Base-by-base conservation (phyloP, 1,140 invertebrate genomes). In the Luehdorfia chinensis region DNA sequence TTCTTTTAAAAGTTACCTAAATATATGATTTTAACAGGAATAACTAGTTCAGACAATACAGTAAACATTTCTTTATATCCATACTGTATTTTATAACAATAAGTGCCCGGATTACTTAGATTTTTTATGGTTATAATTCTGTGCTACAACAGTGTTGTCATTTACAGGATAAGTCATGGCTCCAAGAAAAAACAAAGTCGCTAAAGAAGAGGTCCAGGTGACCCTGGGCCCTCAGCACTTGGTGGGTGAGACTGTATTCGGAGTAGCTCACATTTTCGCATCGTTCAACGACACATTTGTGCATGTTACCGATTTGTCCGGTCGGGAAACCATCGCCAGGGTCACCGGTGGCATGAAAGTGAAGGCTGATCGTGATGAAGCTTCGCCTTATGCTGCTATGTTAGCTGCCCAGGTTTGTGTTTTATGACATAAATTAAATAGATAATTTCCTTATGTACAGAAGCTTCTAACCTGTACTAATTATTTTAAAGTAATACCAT, bases 331-430 rank as follows among this genome's bases (percentile, higher is more conserved):
- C 1, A 99, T 99, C 75, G 95, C 96, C 47, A 91, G 98, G 74
- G 95, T 99, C 19, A 99, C 98, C 72, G 98, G 98, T 84, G 98
- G 98, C 50, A 99, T 99, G 98, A 99, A 99, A 90, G 98, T 99
- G 0, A 99, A 99, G 87, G 98, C 98, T 72, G 98, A 99, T 89
- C 93, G 98, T 91, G 98, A 99, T 89, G 98, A 99, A 89, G 96
- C 98, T 65, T 99, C 98, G 16, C 98, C 98, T 8, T 99, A 99
- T 76, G 98, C 98, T 79, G 98, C 98, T 93, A 99, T 99, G 98
- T 98, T 99, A 89, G 98, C 98, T 77, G 98, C 98, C 59, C 98
- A 99, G 90, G 94, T 95, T 44, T 46, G 47, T 71, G 49, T 30
- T 2, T 30, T 2, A 12, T 12, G 3, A 12, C 28, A n/a, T n/a